A percentile compares a stretch with the other conserved stretches of the same genome.
Evolutionary conservation across 2,888 invertebrate species (phyloP).

Genomic region (Leucophora obtusa): DNA sequence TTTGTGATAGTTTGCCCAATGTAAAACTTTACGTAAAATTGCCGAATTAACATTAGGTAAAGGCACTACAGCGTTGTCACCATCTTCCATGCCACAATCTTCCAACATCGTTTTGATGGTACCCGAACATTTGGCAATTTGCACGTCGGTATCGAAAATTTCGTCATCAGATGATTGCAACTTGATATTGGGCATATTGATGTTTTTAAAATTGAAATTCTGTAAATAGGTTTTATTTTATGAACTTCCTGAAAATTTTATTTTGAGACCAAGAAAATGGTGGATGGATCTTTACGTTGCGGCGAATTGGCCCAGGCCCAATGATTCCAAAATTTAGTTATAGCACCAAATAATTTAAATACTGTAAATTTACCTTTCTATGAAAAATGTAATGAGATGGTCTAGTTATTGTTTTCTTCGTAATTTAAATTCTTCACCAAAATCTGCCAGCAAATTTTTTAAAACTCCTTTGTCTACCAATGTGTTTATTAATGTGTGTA

Average conservation of each 20-base stretch:
- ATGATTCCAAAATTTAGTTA: not conserved
- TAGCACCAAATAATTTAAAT: not conserved
- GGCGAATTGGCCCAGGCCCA: conserved; percentile 54
- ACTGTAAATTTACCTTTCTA: not conserved
- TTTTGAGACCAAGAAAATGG: conserved; percentile 46
- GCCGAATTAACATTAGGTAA: conserved; percentile 98
- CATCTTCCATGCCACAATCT: conserved; percentile 92
- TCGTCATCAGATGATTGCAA: conserved; percentile 97
- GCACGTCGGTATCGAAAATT: conserved; percentile 96
- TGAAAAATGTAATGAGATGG: not conserved
- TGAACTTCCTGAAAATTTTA: conserved; percentile 6
- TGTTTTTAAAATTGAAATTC: conserved; percentile 41
- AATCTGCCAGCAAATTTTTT: not conserved
- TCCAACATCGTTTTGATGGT: conserved; percentile 99
- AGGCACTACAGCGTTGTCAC: conserved; percentile 96
- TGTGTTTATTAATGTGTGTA: not conserved
- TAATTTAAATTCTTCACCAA: too few species aligned
- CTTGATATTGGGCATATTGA: conserved; percentile 94
- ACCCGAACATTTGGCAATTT: conserved; percentile 97
- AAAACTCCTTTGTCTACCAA: not conserved
- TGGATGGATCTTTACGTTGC: conserved; percentile 31
- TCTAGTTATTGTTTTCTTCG: too few species aligned
- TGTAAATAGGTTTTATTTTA: conserved; percentile 11
- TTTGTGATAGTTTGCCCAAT: conserved; percentile 96
- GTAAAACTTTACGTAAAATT: conserved; percentile 95